These are phyloP conservation scores for Triplophysa rosa DNA, from an alignment of 2,113 vertebrate genomes.

Conservation along the genomic window DNA sequence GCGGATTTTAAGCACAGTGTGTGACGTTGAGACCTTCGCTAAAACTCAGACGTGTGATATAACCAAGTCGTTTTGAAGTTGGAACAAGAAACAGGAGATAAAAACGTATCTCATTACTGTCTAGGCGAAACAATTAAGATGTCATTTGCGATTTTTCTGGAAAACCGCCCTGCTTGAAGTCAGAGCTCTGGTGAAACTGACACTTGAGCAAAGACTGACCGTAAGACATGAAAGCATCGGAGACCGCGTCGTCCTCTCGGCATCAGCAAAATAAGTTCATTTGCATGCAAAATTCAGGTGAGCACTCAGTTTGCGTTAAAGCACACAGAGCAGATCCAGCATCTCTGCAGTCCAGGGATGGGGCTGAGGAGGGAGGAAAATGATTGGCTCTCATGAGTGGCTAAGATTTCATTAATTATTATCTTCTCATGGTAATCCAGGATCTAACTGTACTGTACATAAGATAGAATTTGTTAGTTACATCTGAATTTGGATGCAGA, in stretches of 20 bases:
- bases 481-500: constrained; percentile 10
- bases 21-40: too few relatives aligned
- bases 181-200: neutral
- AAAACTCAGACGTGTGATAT: too few relatives aligned
- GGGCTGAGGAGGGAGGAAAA: constrained; percentile 34
- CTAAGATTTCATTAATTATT: constrained; percentile 41
- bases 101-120: too few relatives aligned
- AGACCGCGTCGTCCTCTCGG: constrained; percentile 9
- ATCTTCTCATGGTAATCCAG: constrained; percentile 24
- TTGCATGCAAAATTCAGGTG: constrained; percentile 43
- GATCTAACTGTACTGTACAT: constrained; percentile 11
- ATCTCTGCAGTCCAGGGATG: neutral
- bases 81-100: too few relatives aligned
- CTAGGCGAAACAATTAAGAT: too few relatives aligned
- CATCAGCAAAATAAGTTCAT: constrained; percentile 35
- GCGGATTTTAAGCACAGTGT: too few relatives aligned
- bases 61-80: too few relatives aligned
- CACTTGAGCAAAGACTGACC: constrained; percentile 13
- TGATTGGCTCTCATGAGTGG: constrained; percentile 26
- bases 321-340: constrained; percentile 19
- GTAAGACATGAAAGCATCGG: neutral
- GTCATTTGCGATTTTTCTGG: neutral
- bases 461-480: constrained; percentile 1
- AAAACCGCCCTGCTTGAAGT: neutral
- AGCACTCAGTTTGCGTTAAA: constrained; percentile 33